Percentiles rank a stretch among this genome's conserved stretches.
phyloP scores from a whole-genome alignment of 2,113 vertebrate genomes.

The Saimiri boliviensis region DNA sequence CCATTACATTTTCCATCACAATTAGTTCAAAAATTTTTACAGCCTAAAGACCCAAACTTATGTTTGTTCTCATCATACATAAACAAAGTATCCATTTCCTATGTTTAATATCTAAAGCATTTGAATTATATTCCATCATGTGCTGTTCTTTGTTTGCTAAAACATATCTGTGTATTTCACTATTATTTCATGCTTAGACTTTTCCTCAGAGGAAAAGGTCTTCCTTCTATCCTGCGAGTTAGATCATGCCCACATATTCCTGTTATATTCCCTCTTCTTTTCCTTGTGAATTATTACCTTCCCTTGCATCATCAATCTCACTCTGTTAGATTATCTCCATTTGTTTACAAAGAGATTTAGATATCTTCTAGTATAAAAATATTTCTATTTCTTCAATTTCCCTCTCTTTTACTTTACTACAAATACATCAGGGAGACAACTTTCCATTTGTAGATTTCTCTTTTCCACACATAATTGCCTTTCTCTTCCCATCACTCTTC shows the following conservation, averaged over 20 bases:
- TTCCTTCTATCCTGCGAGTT: background rate
- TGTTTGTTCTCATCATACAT: background rate
- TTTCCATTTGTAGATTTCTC: background rate
- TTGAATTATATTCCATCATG: background rate
- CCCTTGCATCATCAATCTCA: background rate
- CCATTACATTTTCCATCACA: background rate
- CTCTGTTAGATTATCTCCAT: background rate
- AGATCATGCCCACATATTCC: background rate
- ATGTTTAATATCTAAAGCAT: conserved; percentile 18
- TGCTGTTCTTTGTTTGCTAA: background rate
- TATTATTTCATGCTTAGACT: background rate
- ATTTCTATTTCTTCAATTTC: background rate
- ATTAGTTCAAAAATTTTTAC: background rate
- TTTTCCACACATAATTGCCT: background rate
- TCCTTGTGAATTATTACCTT: background rate
- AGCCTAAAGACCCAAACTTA: background rate
- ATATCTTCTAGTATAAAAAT: background rate
- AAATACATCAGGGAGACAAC: background rate
- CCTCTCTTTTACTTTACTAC: background rate
- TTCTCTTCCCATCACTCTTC: background rate
- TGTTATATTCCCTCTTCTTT: background rate
- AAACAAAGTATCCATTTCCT: background rate
- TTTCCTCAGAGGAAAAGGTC: background rate
- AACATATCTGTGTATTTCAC: background rate
- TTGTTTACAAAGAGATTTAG: background rate